Evolutionary conservation across 2,888 invertebrate species (phyloP).

Genomic region (Mesorhabditis sp.): DNA sequence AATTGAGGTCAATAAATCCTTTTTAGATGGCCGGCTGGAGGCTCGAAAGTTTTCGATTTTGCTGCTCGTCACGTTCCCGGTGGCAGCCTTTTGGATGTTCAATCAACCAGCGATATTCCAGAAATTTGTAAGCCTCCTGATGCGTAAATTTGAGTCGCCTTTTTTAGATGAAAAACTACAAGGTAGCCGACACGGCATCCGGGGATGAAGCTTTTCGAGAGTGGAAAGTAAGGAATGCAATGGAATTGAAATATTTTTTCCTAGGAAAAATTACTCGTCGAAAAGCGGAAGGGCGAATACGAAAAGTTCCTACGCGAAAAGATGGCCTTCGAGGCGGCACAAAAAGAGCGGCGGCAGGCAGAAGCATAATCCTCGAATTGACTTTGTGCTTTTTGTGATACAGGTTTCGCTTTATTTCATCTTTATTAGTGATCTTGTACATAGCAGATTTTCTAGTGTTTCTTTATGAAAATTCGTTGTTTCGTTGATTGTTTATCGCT

Average conservation of each 20-base stretch:
- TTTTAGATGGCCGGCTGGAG: neutral
- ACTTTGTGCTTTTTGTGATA: too few relatives aligned
- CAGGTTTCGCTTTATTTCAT: too few relatives aligned
- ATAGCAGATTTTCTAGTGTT: too few relatives aligned
- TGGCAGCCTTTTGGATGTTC: slow-evolving; percentile 52
- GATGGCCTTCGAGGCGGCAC: too few relatives aligned
- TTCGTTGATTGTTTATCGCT: too few relatives aligned
- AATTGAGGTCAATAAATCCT: neutral
- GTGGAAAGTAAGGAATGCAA: slow-evolving; percentile 29
- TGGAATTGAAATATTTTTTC: slow-evolving; percentile 1
- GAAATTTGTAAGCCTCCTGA: slow-evolving; percentile 37
- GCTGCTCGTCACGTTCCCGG: slow-evolving; percentile 48
- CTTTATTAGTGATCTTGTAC: too few relatives aligned
- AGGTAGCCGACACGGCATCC: slow-evolving; percentile 40
- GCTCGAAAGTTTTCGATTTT: slow-evolving; percentile 30
- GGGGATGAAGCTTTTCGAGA: slow-evolving; percentile 42
- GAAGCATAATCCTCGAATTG: too few relatives aligned
- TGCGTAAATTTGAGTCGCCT: too few relatives aligned
- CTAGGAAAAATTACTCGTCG: neutral
- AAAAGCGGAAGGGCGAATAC: too few relatives aligned
- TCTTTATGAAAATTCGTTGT: too few relatives aligned
- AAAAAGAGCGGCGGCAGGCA: too few relatives aligned
- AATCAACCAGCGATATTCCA: slow-evolving; percentile 52
- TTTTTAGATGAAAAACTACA: slow-evolving; percentile 49
- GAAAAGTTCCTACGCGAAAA: too few relatives aligned